Conservation (phyloP, 2,113 vertebrate species). For the Ursus arctos region DNA sequence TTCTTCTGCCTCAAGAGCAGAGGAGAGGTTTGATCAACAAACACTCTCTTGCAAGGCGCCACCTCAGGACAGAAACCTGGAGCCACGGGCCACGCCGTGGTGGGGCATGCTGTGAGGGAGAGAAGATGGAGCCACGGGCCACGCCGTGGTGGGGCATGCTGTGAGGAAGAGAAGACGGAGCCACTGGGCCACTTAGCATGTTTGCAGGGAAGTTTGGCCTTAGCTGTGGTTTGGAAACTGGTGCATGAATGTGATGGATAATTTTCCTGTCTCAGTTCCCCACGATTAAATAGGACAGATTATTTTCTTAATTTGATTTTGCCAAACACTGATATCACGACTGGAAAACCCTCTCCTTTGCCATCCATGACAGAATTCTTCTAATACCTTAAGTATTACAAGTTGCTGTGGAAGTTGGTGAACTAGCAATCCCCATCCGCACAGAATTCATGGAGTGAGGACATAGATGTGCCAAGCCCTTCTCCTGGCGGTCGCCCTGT, state of each 20-base stretch:
- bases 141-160: accelerated
- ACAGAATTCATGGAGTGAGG: constrained; percentile 75
- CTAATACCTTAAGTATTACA: constrained; percentile 70
- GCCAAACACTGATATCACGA: constrained; percentile 4
- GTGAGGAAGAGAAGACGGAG: neutral
- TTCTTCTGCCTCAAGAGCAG: neutral
- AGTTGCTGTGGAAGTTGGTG: constrained; percentile 77
- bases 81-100: accelerated
- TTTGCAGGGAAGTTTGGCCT: neutral
- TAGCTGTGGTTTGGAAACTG: neutral
- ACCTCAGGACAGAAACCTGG: neutral
- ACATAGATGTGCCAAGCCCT: constrained; percentile 55
- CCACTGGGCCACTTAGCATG: neutral
- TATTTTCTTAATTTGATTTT: constrained; percentile 34
- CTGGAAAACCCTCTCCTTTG: neutral
- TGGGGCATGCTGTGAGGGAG: neutral
- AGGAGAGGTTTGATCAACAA: neutral
- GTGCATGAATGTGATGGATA: neutral
- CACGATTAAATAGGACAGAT: constrained; percentile 32
- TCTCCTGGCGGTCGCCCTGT: constrained; percentile 60
- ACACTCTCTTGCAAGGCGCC: neutral
- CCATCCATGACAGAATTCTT: constrained; percentile 57
- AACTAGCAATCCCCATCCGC: constrained; percentile 72
- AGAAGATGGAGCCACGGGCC: neutral
- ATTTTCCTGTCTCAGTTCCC: neutral